Conservation (phyloP, 2,888 invertebrate genomes). For the Aspidapion aeneum region DNA sequence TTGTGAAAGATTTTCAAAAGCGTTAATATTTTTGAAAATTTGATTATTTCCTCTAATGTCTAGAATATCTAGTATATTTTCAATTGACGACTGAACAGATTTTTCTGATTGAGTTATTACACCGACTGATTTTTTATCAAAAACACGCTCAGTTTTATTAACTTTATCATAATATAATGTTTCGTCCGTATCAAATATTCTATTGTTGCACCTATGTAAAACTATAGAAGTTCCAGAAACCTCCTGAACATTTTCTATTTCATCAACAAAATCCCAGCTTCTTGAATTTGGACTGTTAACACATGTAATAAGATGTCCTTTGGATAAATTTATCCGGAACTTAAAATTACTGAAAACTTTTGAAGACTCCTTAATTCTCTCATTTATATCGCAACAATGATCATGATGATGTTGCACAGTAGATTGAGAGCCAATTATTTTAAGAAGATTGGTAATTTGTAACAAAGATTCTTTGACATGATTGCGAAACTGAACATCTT, state of each 20-base stretch:
- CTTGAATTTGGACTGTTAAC: not conserved
- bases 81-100: not conserved
- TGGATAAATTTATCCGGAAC: not conserved
- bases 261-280: not conserved
- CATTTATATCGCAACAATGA: not conserved
- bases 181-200: not conserved
- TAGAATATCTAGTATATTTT: not conserved
- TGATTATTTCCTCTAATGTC: not conserved
- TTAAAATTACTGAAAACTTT: not conserved
- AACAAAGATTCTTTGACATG: slow-evolving; percentile 13
- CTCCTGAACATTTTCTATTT: not conserved
- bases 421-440: not conserved
- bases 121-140: not conserved
- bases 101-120: not conserved
- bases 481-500: slow-evolving; percentile 8
- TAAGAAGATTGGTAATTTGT: slow-evolving; percentile 8
- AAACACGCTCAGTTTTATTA: not conserved
- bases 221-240: not conserved
- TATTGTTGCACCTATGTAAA: not conserved
- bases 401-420: not conserved
- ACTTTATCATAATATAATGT: not conserved
- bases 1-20: not conserved
- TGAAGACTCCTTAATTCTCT: not conserved
- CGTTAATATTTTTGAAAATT: not conserved
- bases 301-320: not conserved